phyloP scores from a whole-genome alignment of 1,140 invertebrate genomes.

The Ceratitis capitata region DNA sequence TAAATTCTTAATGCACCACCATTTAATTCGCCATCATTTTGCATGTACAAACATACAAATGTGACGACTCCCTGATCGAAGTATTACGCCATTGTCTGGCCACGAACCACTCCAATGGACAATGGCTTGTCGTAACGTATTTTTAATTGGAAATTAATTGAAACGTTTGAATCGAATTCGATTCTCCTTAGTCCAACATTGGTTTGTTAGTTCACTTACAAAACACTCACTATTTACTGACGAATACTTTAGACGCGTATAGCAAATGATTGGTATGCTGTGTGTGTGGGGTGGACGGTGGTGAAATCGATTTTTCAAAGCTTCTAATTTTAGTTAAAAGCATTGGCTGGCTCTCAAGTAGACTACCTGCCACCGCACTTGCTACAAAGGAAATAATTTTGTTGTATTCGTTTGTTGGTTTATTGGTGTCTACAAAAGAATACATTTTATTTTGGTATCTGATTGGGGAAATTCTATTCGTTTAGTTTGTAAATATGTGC shows the following conservation, averaged over 20 bases:
- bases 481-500: too few species aligned
- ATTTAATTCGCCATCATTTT: too few species aligned
- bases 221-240: background rate
- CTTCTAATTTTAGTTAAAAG: background rate
- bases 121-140: background rate
- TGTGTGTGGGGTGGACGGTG: background rate
- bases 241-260: background rate
- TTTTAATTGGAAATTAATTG: conserved; percentile 38
- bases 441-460: background rate
- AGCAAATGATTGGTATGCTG: too few species aligned
- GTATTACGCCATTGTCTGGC: background rate
- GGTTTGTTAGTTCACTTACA: conserved; percentile 12
- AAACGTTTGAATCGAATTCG: conserved; percentile 23
- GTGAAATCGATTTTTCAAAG: background rate
- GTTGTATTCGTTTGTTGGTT: background rate
- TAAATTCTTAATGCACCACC: too few species aligned
- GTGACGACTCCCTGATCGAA: background rate
- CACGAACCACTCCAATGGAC: background rate
- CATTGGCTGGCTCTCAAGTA: background rate
- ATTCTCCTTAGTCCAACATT: conserved; percentile 6
- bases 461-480: too few species aligned
- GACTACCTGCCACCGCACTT: background rate
- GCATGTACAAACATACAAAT: background rate
- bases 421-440: background rate
- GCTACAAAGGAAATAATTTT: too few species aligned